Conservation (phyloP, 2,888 invertebrate species). For the Patella ulyssiponensis region DNA sequence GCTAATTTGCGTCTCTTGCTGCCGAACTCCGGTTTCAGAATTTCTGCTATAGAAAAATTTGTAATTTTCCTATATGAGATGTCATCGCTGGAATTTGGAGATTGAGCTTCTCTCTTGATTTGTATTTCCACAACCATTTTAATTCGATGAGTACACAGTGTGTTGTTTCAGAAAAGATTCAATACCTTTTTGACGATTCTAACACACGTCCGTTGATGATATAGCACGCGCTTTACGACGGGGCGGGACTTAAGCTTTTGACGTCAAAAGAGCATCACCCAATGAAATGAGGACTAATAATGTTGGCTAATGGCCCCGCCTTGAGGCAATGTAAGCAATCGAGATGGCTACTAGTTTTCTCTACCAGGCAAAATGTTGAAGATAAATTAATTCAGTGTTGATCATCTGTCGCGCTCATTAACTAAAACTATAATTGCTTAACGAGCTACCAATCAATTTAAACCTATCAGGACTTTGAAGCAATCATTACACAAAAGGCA, state of each 20-base stretch:
- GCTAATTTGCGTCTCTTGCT: conserved; percentile 5
- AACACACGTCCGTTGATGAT: background rate
- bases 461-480: background rate
- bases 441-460: conserved; percentile 8
- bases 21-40: conserved; percentile 58
- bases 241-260: background rate
- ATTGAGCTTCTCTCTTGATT: conserved; percentile 10
- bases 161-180: no score
- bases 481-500: background rate
- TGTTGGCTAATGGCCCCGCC: background rate
- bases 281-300: background rate
- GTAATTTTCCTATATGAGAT: conserved; percentile 37
- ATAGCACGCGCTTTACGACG: background rate
- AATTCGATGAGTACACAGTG: background rate
- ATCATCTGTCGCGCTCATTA: background rate
- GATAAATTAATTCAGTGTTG: conserved; percentile 4
- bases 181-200: no score
- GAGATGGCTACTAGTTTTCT: background rate
- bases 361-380: conserved; percentile 6
- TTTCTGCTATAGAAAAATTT: conserved; percentile 58
- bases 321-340: background rate
- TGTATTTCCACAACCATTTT: conserved; percentile 17
- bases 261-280: conserved; percentile 2
- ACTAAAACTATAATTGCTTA: conserved; percentile 4
- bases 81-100: background rate